phyloP scores from a whole-genome alignment of 2,888 invertebrate species.

The Seira musarum region DNA sequence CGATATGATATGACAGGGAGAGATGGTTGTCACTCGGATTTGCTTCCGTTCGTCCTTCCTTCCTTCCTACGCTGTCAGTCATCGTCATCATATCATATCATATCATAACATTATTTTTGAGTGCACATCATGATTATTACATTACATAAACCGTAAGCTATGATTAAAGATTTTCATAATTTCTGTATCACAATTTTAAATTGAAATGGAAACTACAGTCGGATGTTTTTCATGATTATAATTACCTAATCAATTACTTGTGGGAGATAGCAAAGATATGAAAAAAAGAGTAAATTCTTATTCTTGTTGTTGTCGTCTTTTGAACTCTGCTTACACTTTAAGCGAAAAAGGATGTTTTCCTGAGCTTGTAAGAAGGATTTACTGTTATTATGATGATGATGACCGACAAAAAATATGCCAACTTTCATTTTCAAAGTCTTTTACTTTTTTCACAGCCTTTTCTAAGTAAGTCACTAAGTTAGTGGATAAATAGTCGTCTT shows the following conservation, averaged over 20 bases:
- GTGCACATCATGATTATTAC: neutral
- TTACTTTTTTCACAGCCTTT: neutral
- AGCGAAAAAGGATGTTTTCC: conserved; percentile 3
- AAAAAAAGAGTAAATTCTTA: no score
- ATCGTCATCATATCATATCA: neutral
- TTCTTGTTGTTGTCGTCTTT: conserved; percentile 37
- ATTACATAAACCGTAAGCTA: neutral
- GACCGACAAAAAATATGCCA: conserved; percentile 35
- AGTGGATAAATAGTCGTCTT: no score
- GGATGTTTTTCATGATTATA: conserved; percentile 4
- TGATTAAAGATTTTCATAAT: neutral
- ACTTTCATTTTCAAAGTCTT: conserved; percentile 58
- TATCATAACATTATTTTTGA: neutral
- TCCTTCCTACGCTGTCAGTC: conserved; percentile 8
- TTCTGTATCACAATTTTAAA: neutral
- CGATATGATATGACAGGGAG: no score
- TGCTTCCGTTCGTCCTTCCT: neutral
- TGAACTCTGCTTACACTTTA: conserved; percentile 34
- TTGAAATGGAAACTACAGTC: neutral
- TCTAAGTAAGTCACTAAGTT: no score
- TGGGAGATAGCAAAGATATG: no score
- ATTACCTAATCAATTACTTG: no score
- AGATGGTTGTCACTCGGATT: no score
- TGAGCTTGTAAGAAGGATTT: neutral
- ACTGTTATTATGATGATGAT: conserved; percentile 8